Evolutionary conservation across 1,140 invertebrate genomes (phyloP).

Genomic region (Drosophila neocordata): DNA sequence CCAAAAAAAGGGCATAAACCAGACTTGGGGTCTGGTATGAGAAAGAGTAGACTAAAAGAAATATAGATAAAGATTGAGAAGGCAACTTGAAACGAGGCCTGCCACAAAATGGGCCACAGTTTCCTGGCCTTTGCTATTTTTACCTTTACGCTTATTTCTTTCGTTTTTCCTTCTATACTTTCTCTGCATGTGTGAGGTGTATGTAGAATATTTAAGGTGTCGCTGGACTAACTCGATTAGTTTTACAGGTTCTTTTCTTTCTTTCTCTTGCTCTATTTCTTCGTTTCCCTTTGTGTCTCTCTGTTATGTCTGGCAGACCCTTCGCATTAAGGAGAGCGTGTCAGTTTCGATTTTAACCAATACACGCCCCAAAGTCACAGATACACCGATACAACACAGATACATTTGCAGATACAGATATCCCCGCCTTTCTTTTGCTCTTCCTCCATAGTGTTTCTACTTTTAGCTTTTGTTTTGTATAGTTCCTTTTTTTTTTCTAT

Average conservation of each 20-base stretch:
- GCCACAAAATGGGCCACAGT: constrained; percentile 52
- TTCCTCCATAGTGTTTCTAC: background rate
- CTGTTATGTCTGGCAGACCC: constrained; percentile 27
- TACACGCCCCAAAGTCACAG: constrained; percentile 38
- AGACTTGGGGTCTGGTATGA: background rate
- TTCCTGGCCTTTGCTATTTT: constrained; percentile 33
- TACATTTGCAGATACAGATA: constrained; percentile 15
- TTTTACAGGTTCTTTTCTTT: constrained; percentile 23
- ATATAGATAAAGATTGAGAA: background rate
- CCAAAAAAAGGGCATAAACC: constrained; percentile 11
- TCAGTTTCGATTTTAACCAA: constrained; percentile 50
- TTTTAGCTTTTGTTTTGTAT: constrained; percentile 31
- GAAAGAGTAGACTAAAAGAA: background rate
- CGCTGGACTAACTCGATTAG: constrained; percentile 73
- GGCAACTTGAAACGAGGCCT: constrained; percentile 1
- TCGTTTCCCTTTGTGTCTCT: constrained; percentile 17
- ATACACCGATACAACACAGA: constrained; percentile 16
- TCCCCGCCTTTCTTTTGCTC: background rate
- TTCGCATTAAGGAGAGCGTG: constrained; percentile 55
- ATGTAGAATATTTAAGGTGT: constrained; percentile 67
- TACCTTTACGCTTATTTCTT: constrained; percentile 2
- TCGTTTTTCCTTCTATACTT: constrained; percentile 27
- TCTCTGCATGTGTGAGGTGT: constrained; percentile 26
- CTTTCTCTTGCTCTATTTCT: background rate
- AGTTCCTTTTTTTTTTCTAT: constrained; percentile 28